Base-by-base conservation (phyloP, 2,888 invertebrate species). In the Boloria selene region DNA sequence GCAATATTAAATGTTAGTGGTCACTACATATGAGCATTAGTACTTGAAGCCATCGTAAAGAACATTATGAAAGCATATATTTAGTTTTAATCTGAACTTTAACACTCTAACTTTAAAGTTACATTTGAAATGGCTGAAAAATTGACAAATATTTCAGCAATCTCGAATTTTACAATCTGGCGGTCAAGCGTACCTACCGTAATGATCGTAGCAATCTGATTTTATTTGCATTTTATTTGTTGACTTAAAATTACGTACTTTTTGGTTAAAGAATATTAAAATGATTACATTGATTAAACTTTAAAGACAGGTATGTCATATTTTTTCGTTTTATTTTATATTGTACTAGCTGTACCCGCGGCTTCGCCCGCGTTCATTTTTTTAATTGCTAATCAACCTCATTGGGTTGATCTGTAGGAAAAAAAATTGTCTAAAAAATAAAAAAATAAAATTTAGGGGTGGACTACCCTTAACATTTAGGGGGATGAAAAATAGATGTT, bases 161-260 rank as follows among this genome's bases (percentile, higher is more conserved):
- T 59, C 59, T 49, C 59, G 49, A 49, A 59, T 59, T 59, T 59
- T 47, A 59, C 59, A 38, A 59, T 59, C 59, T 59, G 49, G 59
- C 59, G 59, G 59, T 59, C 59, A 47, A 59, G 59, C 59, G 49
- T 59, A 59, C 59, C 49, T 26, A 59, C 17, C 26, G 17, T 49
- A 59, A 59, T 26, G 47, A 47, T 59, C 59, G 14, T 26, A 59
- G 59, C 31, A 59, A 59, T 49, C 47, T 47, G 49, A 59, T 49
- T 49, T 59, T 59, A 59, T 59, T 59, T 59, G 31, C 26, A 49
- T 13, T 22, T 49, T 58, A 49, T 49, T 49, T 59, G 26, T 58
- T 58, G 59, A 49, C 1, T 59, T 59, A 49, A 49, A 31, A 58
- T 42, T 59, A 13, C 58, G 31, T 49, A 31, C 17, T 49, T 47